Conservation (phyloP, 1,140 invertebrate species). For the Aphidius gifuensis region DNA sequence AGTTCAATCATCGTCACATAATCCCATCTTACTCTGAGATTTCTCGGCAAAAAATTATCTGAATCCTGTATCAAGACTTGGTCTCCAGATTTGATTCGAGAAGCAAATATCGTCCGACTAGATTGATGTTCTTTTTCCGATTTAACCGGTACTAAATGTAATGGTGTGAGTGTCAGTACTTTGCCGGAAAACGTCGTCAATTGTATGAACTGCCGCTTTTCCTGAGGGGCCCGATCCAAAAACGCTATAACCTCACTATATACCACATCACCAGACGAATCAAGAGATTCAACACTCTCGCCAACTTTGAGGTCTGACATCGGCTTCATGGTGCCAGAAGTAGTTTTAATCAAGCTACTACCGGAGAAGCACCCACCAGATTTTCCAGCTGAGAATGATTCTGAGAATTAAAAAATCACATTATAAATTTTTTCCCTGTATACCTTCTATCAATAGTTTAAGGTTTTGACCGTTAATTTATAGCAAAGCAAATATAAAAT, state of each 20-base stretch:
- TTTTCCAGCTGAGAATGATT: conserved; percentile 83
- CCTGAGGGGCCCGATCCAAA: conserved; percentile 73
- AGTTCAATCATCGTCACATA: conserved; percentile 62
- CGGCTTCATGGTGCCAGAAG: conserved; percentile 51
- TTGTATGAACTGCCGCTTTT: conserved; percentile 68
- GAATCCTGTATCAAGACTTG: conserved; percentile 55
- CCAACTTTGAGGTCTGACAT: conserved; percentile 71
- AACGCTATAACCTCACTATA: conserved; percentile 89
- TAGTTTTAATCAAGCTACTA: conserved; percentile 61
- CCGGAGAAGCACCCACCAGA: conserved; percentile 78
- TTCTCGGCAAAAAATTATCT: conserved; percentile 46
- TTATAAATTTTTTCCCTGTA: not conserved
- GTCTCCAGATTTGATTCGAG: conserved; percentile 56
- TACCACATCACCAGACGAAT: conserved; percentile 62
- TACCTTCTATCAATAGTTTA: too few species aligned
- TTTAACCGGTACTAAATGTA: conserved; percentile 70
- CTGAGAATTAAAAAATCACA: conserved; percentile 62
- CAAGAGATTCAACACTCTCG: conserved; percentile 77
- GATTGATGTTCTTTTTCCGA: conserved; percentile 16
- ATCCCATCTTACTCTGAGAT: conserved; percentile 53
- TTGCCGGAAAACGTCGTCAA: conserved; percentile 69
- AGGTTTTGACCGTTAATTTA: too few species aligned
- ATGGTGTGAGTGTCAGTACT: conserved; percentile 75
- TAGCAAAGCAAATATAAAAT: too few species aligned
- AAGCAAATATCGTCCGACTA: conserved; percentile 60